Conservation (phyloP, 1,140 invertebrate genomes). For the Trachymyrmex septentrionalis region DNA sequence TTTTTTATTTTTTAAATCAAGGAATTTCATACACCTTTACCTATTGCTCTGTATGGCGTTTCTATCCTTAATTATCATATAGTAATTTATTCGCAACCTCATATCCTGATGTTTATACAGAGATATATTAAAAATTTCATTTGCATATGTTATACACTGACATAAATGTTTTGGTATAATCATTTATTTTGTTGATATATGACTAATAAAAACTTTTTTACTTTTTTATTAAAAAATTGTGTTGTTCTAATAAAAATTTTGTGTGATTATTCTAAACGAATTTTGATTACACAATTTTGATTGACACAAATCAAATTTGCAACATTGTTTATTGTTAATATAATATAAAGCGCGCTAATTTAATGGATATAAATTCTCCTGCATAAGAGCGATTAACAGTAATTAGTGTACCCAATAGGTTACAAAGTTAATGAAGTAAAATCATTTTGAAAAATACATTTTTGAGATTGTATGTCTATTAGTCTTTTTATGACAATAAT, state of each 20-base stretch:
- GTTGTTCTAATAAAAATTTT: too few relatives aligned
- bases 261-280: too few relatives aligned
- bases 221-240: too few relatives aligned
- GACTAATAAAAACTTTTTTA: too few relatives aligned
- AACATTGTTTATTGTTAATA: not conserved
- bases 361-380: not conserved
- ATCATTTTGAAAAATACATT: not conserved
- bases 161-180: not conserved
- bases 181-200: too few relatives aligned
- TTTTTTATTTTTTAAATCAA: slow-evolving; percentile 55
- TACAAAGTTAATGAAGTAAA: not conserved
- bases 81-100: slow-evolving; percentile 28
- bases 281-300: too few relatives aligned
- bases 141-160: not conserved
- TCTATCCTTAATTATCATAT: slow-evolving; percentile 9
- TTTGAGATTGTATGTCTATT: not conserved
- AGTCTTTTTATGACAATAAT: not conserved
- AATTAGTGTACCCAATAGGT: not conserved
- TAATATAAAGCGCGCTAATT: not conserved
- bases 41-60: slow-evolving; percentile 17
- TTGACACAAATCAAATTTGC: not conserved
- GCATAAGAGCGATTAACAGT: not conserved
- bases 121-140: not conserved
- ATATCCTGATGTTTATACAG: not conserved
- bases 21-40: slow-evolving; percentile 41